Percentiles rank a stretch among this genome's conserved stretches.
These are phyloP conservation scores for Elysia crispata DNA, from an alignment of 2,888 invertebrate species.

Conservation along the genomic window DNA sequence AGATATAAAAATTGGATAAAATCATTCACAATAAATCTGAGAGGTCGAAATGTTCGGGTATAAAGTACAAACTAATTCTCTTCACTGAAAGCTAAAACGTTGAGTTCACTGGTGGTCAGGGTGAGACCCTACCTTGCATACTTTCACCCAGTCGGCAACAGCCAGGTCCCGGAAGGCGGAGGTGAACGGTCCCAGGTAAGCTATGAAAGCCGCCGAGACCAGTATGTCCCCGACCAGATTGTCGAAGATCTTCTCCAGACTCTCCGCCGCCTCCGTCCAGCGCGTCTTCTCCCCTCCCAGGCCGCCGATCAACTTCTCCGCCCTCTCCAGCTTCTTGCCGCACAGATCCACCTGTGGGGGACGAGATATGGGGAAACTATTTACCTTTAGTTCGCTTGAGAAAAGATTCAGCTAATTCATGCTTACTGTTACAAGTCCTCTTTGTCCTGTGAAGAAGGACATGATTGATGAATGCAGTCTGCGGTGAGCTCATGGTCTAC, in stretches of 20 bases:
- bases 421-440: too few relatives aligned
- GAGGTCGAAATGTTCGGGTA: too few relatives aligned
- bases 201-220: conserved; percentile 91
- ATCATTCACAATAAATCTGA: too few relatives aligned
- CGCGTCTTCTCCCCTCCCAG: conserved; percentile 92
- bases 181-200: conserved; percentile 92
- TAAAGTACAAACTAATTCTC: too few relatives aligned
- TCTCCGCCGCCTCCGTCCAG: conserved; percentile 88
- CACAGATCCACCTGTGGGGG: conserved; percentile 85
- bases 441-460: too few relatives aligned
- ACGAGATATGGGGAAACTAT: neutral
- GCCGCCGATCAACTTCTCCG: conserved; percentile 91
- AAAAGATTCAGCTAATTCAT: too few relatives aligned
- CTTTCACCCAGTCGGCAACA: conserved; percentile 84
- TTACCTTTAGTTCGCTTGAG: too few relatives aligned
- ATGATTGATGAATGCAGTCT: too few relatives aligned
- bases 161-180: conserved; percentile 79
- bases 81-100: too few relatives aligned
- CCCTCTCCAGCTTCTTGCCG: conserved; percentile 88
- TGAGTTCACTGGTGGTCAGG: too few relatives aligned
- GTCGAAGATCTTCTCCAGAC: conserved; percentile 86
- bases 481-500: too few relatives aligned
- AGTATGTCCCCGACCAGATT: conserved; percentile 93
- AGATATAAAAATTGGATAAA: too few relatives aligned
- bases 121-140: conserved; percentile 80